These are phyloP conservation scores for Meliscaeva auricollis DNA, from an alignment of 2,888 invertebrate species.

Conservation along the genomic window DNA sequence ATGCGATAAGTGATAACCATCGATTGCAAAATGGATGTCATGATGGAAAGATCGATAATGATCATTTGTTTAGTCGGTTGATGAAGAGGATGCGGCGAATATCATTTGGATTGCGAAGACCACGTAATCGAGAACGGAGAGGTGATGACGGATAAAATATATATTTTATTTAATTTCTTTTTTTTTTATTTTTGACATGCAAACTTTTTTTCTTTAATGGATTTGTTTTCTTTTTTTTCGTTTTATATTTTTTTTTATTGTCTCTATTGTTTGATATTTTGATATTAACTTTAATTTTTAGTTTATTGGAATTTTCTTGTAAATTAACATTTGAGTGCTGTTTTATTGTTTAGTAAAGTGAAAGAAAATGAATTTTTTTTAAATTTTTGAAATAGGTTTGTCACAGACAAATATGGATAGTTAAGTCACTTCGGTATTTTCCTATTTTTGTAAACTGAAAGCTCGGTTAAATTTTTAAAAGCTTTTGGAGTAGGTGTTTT, in stretches of 20 bases:
- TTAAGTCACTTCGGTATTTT: no score
- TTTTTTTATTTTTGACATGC: constrained; percentile 42
- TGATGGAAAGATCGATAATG: constrained; percentile 78
- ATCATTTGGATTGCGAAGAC: constrained; percentile 83
- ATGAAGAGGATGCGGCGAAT: constrained; percentile 83
- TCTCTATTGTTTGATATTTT: constrained; percentile 11
- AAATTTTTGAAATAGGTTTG: constrained; percentile 6
- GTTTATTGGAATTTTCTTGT: constrained; percentile 52
- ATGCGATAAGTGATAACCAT: constrained; percentile 78
- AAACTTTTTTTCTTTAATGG: constrained; percentile 43
- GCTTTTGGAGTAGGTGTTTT: no score
- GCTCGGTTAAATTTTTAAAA: no score
- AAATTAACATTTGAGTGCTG: constrained; percentile 53
- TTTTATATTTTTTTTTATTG: constrained; percentile 46
- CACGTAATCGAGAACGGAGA: constrained; percentile 83
- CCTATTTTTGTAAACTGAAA: no score
- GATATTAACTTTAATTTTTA: constrained; percentile 24
- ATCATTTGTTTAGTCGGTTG: constrained; percentile 82
- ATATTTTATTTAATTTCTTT: constrained; percentile 49
- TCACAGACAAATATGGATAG: no score
- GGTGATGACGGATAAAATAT: constrained; percentile 81
- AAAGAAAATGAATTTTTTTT: constrained; percentile 18
- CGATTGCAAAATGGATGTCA: constrained; percentile 78
- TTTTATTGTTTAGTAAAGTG: constrained; percentile 44
- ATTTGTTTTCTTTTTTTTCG: constrained; percentile 62